A percentile compares a stretch with the other conserved stretches of the same genome.
Conservation (phyloP, 2,888 invertebrate species). For the Monopis laevigella region DNA sequence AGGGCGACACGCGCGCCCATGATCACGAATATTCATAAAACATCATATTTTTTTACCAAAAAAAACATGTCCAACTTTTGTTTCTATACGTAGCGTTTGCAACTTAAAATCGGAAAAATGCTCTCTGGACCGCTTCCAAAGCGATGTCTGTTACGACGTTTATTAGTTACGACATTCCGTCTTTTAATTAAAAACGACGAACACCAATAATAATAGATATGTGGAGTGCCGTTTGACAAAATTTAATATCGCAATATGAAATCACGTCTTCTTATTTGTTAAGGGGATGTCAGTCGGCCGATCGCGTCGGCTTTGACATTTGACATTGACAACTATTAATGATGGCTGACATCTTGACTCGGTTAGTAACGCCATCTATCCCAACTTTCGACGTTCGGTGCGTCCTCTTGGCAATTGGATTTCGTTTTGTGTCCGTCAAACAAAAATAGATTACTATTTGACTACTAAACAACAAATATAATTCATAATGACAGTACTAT, state of each 20-base stretch:
- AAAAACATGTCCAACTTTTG: slow-evolving; percentile 25
- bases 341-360: slow-evolving; percentile 26
- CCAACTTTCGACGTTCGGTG: slow-evolving; percentile 17
- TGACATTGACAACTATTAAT: slow-evolving; percentile 35
- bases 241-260: slow-evolving; percentile 8
- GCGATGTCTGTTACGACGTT: slow-evolving; percentile 27
- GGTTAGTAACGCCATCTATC: slow-evolving; percentile 25
- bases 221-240: slow-evolving; percentile 9
- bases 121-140: slow-evolving; percentile 47
- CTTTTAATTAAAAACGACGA: slow-evolving; percentile 33
- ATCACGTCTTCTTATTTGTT: slow-evolving; percentile 6
- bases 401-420: slow-evolving; percentile 30
- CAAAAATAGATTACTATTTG: slow-evolving; percentile 15
- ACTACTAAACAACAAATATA: too few species aligned
- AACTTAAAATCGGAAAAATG: slow-evolving; percentile 26
- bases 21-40: slow-evolving; percentile 52
- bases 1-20: slow-evolving; percentile 38
- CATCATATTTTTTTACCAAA: slow-evolving; percentile 24
- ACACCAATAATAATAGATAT: slow-evolving; percentile 7
- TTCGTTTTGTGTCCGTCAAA: slow-evolving; percentile 27
- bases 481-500: too few species aligned
- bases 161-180: slow-evolving; percentile 36
- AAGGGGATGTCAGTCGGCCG: slow-evolving; percentile 12
- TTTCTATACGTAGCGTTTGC: slow-evolving; percentile 10
- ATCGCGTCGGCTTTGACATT: slow-evolving; percentile 20